phyloP scores from a whole-genome alignment of 1,140 invertebrate species.

The Drosophila eugracilis region DNA sequence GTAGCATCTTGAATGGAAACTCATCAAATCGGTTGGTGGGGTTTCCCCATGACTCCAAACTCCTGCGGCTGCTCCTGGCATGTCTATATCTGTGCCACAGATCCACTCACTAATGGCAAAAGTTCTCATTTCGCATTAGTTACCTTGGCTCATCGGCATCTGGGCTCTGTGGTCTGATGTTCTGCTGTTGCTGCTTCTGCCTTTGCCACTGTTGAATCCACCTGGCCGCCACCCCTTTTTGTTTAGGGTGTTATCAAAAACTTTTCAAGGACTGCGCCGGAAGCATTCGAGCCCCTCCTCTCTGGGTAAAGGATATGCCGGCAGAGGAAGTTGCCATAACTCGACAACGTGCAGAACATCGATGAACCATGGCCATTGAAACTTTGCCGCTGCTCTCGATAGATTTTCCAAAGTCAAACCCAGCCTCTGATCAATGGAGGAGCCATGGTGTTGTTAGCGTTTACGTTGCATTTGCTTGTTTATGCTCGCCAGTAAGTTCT shows the following conservation, averaged over 20 bases:
- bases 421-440: conserved; percentile 62
- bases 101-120: conserved; percentile 68
- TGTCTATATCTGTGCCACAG: conserved; percentile 38
- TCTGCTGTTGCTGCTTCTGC: neutral
- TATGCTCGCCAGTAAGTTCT: conserved; percentile 59
- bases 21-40: conserved; percentile 19
- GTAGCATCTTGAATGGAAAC: conserved; percentile 28
- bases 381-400: conserved; percentile 51
- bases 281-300: conserved; percentile 25
- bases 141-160: conserved; percentile 52
- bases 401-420: conserved; percentile 60
- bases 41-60: neutral
- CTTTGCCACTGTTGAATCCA: conserved; percentile 6
- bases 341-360: conserved; percentile 55
- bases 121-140: conserved; percentile 77
- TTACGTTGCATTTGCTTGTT: conserved; percentile 35
- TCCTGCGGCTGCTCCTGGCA: conserved; percentile 1
- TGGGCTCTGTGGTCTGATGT: conserved; percentile 36
- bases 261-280: conserved; percentile 76
- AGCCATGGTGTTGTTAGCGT: conserved; percentile 25
- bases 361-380: conserved; percentile 66
- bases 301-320: conserved; percentile 26
- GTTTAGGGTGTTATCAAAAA: conserved; percentile 71
- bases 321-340: conserved; percentile 63
- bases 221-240: conserved; percentile 18